Percentiles rank a stretch among this genome's conserved stretches.
Conservation (phyloP, 2,888 invertebrate species). For the Acholoe squamosa region DNA sequence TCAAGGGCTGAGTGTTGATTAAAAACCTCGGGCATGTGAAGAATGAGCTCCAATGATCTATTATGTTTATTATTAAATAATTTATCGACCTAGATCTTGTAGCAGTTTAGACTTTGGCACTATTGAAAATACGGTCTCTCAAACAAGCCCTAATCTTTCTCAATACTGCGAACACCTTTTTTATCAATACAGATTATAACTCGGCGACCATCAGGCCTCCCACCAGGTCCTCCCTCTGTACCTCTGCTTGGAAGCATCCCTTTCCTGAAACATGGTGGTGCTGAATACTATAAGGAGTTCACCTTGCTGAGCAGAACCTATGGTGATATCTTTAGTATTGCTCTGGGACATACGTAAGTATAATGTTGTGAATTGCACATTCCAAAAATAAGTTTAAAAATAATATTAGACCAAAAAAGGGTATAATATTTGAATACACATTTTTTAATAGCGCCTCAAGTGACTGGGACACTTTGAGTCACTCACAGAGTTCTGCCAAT, state of each 20-base stretch:
- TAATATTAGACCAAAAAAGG: no score
- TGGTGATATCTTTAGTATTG: conserved; percentile 38
- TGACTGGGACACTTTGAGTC: no score
- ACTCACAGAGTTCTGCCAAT: no score
- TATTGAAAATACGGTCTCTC: background rate
- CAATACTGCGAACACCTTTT: background rate
- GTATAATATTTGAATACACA: no score
- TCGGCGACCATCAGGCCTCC: background rate
- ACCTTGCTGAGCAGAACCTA: background rate
- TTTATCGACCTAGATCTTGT: background rate
- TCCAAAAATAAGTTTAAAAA: no score
- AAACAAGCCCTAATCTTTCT: background rate
- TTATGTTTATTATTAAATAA: background rate
- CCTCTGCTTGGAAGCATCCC: conserved; percentile 36
- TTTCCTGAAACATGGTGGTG: conserved; percentile 43
- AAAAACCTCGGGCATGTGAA: background rate
- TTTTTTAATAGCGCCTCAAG: no score
- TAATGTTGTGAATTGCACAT: no score
- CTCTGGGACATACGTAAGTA: conserved; percentile 51
- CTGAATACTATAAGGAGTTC: conserved; percentile 35
- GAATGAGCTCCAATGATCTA: background rate
- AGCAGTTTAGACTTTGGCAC: background rate
- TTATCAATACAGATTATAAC: background rate
- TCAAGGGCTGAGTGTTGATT: background rate
- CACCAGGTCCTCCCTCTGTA: conserved; percentile 19